Evolutionary conservation across 2,797 vertebrate genomes (phyloP).

Genomic region (Fringilla coelebs): DNA sequence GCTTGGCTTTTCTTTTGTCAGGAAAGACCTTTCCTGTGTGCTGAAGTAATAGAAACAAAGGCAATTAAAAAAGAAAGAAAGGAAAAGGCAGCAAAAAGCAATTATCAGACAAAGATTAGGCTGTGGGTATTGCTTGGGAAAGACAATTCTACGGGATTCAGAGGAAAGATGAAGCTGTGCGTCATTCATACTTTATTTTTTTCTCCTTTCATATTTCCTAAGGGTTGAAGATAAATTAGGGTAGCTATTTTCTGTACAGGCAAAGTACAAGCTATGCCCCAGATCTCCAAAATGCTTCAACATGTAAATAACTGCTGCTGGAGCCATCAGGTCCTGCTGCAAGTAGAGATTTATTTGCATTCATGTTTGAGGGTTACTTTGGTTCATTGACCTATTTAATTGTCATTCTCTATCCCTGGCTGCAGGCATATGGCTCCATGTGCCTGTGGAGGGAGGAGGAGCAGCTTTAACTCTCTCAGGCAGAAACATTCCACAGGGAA

Average conservation of each 20-base stretch:
- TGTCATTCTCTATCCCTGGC: background rate
- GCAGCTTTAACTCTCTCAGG: constrained; percentile 15
- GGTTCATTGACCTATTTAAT: constrained; percentile 68
- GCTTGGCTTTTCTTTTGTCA: constrained; percentile 19
- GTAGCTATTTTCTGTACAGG: constrained; percentile 30
- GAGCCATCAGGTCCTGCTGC: constrained; percentile 32
- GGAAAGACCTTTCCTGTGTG: background rate
- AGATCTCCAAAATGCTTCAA: constrained; percentile 32
- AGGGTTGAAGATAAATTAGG: constrained; percentile 25
- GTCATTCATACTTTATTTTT: background rate
- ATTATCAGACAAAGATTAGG: constrained; percentile 6
- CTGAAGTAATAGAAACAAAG: constrained; percentile 36
- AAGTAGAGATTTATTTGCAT: constrained; percentile 52
- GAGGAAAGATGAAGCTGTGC: constrained; percentile 12
- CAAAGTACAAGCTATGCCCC: constrained; percentile 16
- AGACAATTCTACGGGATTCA: background rate
- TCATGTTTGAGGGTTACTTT: constrained; percentile 46
- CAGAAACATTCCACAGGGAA: background rate
- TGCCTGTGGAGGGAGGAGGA: background rate
- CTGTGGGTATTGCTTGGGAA: constrained; percentile 14
- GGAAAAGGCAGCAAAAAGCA: background rate
- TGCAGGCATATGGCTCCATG: constrained; percentile 33
- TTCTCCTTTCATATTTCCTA: background rate
- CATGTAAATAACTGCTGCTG: constrained; percentile 45
- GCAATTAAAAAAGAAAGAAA: background rate